These are phyloP conservation scores for Spongilla lacustris DNA, from an alignment of 37 sponge, comb jelly and placozoan genomes.

Conservation along the genomic window DNA sequence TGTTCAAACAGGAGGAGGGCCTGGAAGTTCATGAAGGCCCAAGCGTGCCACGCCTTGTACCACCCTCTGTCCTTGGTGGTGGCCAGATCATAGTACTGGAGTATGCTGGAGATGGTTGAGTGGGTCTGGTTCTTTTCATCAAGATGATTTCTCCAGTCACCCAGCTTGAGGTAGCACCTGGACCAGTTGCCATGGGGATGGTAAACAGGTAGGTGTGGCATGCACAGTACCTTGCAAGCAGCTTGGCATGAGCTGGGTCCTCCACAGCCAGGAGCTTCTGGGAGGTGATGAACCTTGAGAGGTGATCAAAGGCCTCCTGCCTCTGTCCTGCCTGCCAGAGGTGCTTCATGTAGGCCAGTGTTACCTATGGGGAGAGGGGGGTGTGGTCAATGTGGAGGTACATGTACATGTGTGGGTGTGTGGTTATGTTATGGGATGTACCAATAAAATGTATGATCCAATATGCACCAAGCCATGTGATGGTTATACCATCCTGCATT, in stretches of 20 bases:
- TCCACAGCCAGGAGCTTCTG: slow-evolving; percentile 8
- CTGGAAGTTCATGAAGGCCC: slow-evolving; percentile 98
- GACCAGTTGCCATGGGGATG: background rate
- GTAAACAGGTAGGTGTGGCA: background rate
- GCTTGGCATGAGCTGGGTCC: slow-evolving; percentile 21
- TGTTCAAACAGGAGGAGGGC: slow-evolving; percentile 83
- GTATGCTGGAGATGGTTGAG: slow-evolving; percentile 54
- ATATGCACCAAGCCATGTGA: background rate
- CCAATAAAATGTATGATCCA: background rate
- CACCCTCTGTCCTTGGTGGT: slow-evolving; percentile 81
- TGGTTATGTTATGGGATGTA: no score
- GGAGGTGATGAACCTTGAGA: slow-evolving; percentile 53
- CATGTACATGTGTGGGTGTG: no score
- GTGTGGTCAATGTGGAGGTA: background rate
- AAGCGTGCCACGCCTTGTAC: slow-evolving; percentile 98
- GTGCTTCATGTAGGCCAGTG: slow-evolving; percentile 90
- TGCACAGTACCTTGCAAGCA: slow-evolving; percentile 53
- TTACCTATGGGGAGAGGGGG: slow-evolving; percentile 48
- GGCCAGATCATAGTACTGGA: slow-evolving; percentile 80
- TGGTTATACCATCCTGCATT: background rate
- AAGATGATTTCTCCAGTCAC: slow-evolving; percentile 79
- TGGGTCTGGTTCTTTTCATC: slow-evolving; percentile 35
- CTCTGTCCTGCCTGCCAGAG: slow-evolving; percentile 74
- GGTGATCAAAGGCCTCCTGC: slow-evolving; percentile 55
- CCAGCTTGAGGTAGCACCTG: slow-evolving; percentile 84